Conservation (phyloP, 2,797 vertebrate species). For the Thalassophryne amazonica region DNA sequence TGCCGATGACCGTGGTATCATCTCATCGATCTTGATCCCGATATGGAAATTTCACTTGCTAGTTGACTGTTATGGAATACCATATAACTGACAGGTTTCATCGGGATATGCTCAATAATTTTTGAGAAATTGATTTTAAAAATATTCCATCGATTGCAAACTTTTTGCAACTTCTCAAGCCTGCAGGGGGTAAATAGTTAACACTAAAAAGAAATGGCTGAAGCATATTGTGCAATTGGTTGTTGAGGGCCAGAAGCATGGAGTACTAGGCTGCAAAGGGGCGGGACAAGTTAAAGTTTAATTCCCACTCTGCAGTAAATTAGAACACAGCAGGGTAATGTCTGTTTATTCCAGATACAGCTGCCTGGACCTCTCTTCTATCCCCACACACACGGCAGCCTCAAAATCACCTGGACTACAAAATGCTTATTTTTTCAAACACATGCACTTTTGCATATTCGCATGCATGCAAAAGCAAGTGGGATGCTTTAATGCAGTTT, state of each 20-base stretch:
- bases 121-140: too few relatives aligned
- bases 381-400: constrained; percentile 42
- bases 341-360: constrained; percentile 82
- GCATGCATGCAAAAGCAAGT: constrained; percentile 23
- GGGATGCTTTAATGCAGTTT: too few relatives aligned
- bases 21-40: too few relatives aligned
- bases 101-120: too few relatives aligned
- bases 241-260: constrained; percentile 64
- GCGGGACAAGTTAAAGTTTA: constrained; percentile 71
- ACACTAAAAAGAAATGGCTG: constrained; percentile 49
- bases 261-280: constrained; percentile 58
- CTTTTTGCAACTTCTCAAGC: constrained; percentile 28
- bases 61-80: too few relatives aligned
- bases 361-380: constrained; percentile 60
- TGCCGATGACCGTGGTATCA: too few relatives aligned
- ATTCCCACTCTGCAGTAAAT: constrained; percentile 80
- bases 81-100: too few relatives aligned
- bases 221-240: constrained; percentile 63
- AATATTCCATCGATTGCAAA: too few relatives aligned
- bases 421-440: constrained; percentile 63
- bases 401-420: constrained; percentile 66
- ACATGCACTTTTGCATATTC: constrained; percentile 49
- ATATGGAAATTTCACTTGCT: too few relatives aligned
- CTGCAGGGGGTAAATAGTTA: constrained; percentile 38
- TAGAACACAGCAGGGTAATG: constrained; percentile 78